Evolutionary conservation across 2,888 invertebrate species (phyloP).

Genomic region (Torymus texanus): DNA sequence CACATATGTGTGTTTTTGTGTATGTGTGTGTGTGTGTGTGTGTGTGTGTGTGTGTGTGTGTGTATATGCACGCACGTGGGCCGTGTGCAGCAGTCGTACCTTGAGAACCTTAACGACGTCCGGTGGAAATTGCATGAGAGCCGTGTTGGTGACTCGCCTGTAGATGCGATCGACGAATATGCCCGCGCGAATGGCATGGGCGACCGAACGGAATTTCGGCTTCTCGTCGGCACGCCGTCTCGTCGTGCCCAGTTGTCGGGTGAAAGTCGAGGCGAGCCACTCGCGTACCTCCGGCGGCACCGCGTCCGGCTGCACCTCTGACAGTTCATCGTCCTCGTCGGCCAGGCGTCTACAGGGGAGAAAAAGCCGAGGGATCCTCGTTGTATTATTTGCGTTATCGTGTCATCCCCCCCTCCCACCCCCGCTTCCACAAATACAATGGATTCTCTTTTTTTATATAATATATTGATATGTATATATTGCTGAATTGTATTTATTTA

Average conservation of each 20-base stretch:
- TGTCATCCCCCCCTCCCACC: conserved; percentile 18
- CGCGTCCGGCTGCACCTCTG: conserved; percentile 96
- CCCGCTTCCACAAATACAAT: neutral
- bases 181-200: conserved; percentile 96
- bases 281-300: conserved; percentile 97
- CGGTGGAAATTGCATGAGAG: conserved; percentile 91
- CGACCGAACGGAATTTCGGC: conserved; percentile 94
- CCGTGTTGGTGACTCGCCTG: conserved; percentile 85
- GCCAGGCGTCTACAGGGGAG: conserved; percentile 81
- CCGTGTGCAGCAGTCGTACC: conserved; percentile 76
- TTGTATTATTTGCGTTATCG: neutral
- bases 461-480: too few relatives aligned
- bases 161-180: conserved; percentile 97
- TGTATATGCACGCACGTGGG: too few relatives aligned
- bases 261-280: conserved; percentile 97
- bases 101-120: conserved; percentile 91
- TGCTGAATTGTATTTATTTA: too few relatives aligned
- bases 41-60: too few relatives aligned
- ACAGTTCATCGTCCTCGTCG: conserved; percentile 96
- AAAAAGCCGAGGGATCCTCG: neutral
- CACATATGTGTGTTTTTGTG: too few relatives aligned
- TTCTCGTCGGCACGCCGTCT: conserved; percentile 87
- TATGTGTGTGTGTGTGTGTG: too few relatives aligned
- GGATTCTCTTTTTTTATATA: neutral
- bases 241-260: conserved; percentile 89